Conservation (phyloP, 23 tunicate genomes). For the Oikopleura dioica region DNA sequence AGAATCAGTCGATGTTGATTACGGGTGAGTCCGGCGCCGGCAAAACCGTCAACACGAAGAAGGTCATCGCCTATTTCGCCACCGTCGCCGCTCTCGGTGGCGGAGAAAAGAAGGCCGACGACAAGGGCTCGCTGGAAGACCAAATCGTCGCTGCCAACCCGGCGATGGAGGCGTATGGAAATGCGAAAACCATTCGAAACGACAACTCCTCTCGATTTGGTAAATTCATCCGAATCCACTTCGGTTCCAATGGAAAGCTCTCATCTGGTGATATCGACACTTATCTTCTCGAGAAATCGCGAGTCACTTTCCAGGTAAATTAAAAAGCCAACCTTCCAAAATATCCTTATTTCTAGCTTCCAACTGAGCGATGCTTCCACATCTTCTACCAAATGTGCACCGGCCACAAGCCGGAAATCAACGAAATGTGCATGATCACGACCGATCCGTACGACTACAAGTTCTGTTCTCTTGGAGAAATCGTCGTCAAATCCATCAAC, state of each 20-base stretch:
- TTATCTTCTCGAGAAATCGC: too few species aligned
- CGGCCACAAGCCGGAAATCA: conserved; percentile 13
- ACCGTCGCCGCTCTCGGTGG: conserved; percentile 94
- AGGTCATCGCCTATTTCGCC: conserved; percentile 90
- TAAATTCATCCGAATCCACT: too few species aligned
- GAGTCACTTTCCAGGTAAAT: too few species aligned
- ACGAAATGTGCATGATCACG: conserved; percentile 7
- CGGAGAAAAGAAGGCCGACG: not conserved
- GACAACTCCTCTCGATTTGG: conserved; percentile 17
- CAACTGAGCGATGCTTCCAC: conserved; percentile 12
- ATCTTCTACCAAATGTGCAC: conserved; percentile 14
- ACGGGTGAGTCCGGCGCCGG: conserved; percentile 99
- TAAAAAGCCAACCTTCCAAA: too few species aligned
- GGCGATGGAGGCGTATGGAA: conserved; percentile 10
- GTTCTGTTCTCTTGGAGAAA: not conserved
- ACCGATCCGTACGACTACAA: not conserved
- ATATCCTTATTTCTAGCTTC: too few species aligned
- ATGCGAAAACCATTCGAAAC: conserved; percentile 8
- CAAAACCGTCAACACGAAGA: conserved; percentile 90
- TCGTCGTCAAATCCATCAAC: not conserved
- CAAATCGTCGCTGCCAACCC: conserved; percentile 11
- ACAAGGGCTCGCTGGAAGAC: not conserved
- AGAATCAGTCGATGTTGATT: conserved; percentile 11
- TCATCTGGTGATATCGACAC: too few species aligned
- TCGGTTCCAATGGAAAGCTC: too few species aligned